These are phyloP conservation scores for Xanthostigma xanthostigma DNA, from an alignment of 2,888 invertebrate species.

Conservation along the genomic window DNA sequence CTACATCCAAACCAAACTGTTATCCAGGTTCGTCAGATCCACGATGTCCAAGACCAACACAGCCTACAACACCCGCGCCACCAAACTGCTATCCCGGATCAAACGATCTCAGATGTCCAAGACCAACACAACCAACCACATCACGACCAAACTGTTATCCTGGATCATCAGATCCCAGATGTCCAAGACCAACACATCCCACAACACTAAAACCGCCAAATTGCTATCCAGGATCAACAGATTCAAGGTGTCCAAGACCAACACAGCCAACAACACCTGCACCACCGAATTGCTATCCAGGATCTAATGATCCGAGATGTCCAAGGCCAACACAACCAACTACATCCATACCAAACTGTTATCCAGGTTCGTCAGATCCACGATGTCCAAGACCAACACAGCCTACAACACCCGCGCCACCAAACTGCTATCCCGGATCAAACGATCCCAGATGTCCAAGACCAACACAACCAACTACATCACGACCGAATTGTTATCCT, in stretches of 20 bases:
- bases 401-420: constrained; percentile 8
- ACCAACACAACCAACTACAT: too few relatives aligned
- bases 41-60: constrained; percentile 14
- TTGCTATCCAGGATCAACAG: constrained; percentile 18
- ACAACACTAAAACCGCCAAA: constrained; percentile 15
- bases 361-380: constrained; percentile 25
- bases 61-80: constrained; percentile 11
- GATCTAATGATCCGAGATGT: constrained; percentile 17
- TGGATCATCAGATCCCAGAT: constrained; percentile 20
- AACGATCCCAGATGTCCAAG: too few relatives aligned
- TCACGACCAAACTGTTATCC: constrained; percentile 18
- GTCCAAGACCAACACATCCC: constrained; percentile 15
- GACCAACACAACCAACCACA: constrained; percentile 19
- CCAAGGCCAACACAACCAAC: constrained; percentile 9
- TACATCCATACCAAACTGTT: constrained; percentile 21
- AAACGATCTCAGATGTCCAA: constrained; percentile 22
- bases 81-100: constrained; percentile 24
- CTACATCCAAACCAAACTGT: constrained; percentile 16
- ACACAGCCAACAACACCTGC: constrained; percentile 16
- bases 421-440: constrained; percentile 13
- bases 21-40: constrained; percentile 23
- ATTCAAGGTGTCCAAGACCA: constrained; percentile 16
- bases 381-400: constrained; percentile 15
- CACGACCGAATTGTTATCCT: too few relatives aligned
- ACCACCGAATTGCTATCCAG: constrained; percentile 16